phyloP scores from a whole-genome alignment of 2,797 vertebrate species.

The Potorous gilbertii region DNA sequence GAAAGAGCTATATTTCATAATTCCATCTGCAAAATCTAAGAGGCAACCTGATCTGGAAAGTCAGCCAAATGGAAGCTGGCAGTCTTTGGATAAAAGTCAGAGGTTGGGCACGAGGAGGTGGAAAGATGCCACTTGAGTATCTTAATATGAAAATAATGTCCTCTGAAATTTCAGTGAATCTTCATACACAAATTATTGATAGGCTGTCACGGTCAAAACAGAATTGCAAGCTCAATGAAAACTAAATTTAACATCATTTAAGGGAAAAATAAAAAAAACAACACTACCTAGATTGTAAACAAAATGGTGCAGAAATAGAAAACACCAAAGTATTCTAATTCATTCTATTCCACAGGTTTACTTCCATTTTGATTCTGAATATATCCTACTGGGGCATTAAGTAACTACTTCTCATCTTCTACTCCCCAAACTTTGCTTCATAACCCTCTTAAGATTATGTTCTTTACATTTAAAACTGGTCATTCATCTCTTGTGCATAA shows the following conservation, averaged over 20 bases:
- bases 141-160: neutral
- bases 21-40: slow-evolving; percentile 27
- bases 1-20: slow-evolving; percentile 46
- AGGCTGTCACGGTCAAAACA: neutral
- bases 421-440: neutral
- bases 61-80: neutral
- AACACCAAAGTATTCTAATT: neutral
- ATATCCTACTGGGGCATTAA: neutral
- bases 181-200: neutral
- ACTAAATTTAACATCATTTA: neutral
- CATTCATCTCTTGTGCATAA: neutral
- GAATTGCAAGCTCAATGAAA: neutral
- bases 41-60: slow-evolving; percentile 15
- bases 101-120: slow-evolving; percentile 11
- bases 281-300: too few relatives aligned
- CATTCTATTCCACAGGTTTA: neutral
- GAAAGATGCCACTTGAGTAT: neutral
- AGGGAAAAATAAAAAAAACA: neutral
- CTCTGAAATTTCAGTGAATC: slow-evolving; percentile 14
- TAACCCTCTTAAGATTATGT: neutral
- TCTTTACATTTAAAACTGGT: neutral
- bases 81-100: slow-evolving; percentile 23
- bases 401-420: neutral
- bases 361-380: neutral
- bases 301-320: too few relatives aligned